phyloP scores from a whole-genome alignment of 2,113 vertebrate species.

The Elachura formosa region DNA sequence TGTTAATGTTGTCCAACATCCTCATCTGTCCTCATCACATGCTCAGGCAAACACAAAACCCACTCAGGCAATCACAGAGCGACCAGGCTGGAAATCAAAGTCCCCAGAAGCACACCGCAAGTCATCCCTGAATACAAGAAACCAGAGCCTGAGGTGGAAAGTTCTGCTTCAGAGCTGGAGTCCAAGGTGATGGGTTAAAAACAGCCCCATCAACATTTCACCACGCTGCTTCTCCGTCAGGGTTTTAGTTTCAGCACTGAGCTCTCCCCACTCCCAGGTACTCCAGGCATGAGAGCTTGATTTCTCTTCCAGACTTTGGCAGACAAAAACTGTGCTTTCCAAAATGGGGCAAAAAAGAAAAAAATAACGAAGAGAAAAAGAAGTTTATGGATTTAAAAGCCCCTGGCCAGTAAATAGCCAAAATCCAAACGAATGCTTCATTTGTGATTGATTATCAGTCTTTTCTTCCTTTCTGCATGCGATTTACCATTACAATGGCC shows the following conservation, averaged over 20 bases:
- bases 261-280: background rate
- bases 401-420: slow-evolving; percentile 28
- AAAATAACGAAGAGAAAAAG: background rate
- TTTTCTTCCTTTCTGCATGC: slow-evolving; percentile 73
- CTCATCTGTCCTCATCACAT: slow-evolving; percentile 31
- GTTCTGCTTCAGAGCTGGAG: background rate
- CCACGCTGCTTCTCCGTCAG: background rate
- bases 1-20: slow-evolving; percentile 56
- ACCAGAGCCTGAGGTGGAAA: background rate
- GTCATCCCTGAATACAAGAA: background rate
- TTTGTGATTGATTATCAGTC: slow-evolving; percentile 72
- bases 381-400: slow-evolving; percentile 28
- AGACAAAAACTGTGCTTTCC: background rate
- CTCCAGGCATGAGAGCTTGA: background rate
- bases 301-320: background rate
- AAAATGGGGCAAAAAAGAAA: background rate
- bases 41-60: background rate
- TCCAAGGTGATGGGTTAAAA: background rate
- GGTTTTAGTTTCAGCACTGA: background rate
- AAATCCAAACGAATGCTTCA: slow-evolving; percentile 44
- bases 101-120: background rate
- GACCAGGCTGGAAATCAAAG: background rate
- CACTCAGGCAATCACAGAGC: background rate
- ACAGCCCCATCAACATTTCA: background rate
- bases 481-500: slow-evolving; percentile 92